These are phyloP conservation scores for Anolis apletophallus DNA, from an alignment of 2,797 vertebrate species.

Conservation along the genomic window DNA sequence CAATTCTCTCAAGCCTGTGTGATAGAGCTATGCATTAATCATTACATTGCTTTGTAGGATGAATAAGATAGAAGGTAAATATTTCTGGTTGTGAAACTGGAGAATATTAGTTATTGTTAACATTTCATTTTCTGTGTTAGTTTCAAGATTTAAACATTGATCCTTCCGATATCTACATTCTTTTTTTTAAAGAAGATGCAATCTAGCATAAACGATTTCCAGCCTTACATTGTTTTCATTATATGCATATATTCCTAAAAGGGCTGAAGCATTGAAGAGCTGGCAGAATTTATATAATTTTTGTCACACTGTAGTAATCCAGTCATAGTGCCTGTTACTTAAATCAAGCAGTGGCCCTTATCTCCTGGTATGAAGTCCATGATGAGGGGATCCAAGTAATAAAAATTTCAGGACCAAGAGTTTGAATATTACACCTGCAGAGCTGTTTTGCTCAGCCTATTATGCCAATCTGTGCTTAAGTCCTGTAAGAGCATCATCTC, in stretches of 20 bases:
- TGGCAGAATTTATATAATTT: constrained; percentile 6
- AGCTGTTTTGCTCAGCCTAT: constrained; percentile 10
- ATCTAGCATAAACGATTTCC: background rate
- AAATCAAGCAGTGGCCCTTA: background rate
- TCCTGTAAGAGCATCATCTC: constrained; percentile 9
- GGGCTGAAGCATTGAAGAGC: background rate
- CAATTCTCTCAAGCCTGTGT: background rate
- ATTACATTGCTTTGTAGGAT: background rate
- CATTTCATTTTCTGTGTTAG: background rate
- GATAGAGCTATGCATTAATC: background rate
- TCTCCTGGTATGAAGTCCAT: no score
- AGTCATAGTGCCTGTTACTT: background rate
- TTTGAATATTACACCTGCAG: background rate
- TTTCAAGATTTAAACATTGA: background rate
- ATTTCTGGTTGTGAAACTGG: background rate
- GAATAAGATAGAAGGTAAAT: background rate
- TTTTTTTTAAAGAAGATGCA: background rate
- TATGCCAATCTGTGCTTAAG: no score
- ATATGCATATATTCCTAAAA: background rate
- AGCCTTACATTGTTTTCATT: background rate
- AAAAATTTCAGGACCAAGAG: background rate
- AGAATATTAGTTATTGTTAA: background rate
- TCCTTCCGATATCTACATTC: background rate
- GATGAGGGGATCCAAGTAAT: background rate
- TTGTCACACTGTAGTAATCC: background rate